phyloP scores from a whole-genome alignment of 1,140 invertebrate species.

The Ladona fulva region DNA sequence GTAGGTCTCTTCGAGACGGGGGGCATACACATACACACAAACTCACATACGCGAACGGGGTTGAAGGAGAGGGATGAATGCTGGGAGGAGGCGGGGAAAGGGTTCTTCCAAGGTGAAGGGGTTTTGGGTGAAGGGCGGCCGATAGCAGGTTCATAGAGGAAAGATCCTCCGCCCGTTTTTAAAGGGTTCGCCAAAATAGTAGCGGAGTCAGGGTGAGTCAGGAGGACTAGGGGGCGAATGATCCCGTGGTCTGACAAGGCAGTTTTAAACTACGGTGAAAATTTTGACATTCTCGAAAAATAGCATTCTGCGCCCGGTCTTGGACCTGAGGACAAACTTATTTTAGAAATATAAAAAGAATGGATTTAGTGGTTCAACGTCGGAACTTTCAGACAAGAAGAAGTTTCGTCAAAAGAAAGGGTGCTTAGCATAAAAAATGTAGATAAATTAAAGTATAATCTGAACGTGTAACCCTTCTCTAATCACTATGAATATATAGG shows the following conservation, averaged over 20 bases:
- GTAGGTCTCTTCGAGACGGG: not conserved
- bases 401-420: too few relatives aligned
- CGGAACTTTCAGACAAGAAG: too few relatives aligned
- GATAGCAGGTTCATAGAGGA: not conserved
- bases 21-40: not conserved
- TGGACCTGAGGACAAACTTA: too few relatives aligned
- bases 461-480: too few relatives aligned
- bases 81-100: not conserved
- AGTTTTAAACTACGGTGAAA: too few relatives aligned
- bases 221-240: not conserved
- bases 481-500: too few relatives aligned
- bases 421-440: too few relatives aligned
- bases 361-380: too few relatives aligned
- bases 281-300: too few relatives aligned
- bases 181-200: not conserved
- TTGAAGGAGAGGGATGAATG: not conserved
- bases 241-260: not conserved
- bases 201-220: not conserved
- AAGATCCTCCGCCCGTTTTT: not conserved
- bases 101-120: not conserved
- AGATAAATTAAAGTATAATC: too few relatives aligned
- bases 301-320: too few relatives aligned
- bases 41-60: not conserved
- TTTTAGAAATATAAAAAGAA: too few relatives aligned
- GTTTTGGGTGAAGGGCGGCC: not conserved